Conservation (phyloP, 2,888 invertebrate species). For the Leptogaster cylindrica region DNA sequence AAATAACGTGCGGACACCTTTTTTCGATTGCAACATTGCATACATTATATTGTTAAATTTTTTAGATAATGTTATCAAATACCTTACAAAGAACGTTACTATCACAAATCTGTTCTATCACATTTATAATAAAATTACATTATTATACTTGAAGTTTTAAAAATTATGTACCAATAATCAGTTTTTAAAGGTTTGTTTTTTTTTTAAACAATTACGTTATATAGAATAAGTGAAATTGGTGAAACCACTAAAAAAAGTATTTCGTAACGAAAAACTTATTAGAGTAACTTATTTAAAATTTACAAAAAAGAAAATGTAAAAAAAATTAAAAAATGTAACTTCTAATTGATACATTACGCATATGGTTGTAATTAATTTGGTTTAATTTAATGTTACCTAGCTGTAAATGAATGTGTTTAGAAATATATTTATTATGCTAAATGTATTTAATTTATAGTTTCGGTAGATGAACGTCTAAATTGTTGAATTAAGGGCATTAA, state of each 20-base stretch:
- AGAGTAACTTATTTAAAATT: constrained; percentile 30
- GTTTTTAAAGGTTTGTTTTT: too few relatives aligned
- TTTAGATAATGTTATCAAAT: too few relatives aligned
- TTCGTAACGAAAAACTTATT: constrained; percentile 42
- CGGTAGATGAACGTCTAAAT: neutral
- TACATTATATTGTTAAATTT: too few relatives aligned
- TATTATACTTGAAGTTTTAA: neutral
- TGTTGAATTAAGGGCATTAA: constrained; percentile 11
- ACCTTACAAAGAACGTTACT: neutral
- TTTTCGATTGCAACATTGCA: too few relatives aligned
- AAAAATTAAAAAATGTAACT: constrained; percentile 6
- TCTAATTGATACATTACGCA: constrained; percentile 30
- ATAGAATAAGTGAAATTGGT: constrained; percentile 34
- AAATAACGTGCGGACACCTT: too few relatives aligned
- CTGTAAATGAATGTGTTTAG: constrained; percentile 12
- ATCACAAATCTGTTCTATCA: neutral
- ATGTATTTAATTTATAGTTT: neutral
- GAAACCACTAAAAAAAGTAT: constrained; percentile 40
- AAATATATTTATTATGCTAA: neutral
- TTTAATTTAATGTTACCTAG: constrained; percentile 36
- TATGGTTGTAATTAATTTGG: constrained; percentile 32
- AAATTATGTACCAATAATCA: neutral
- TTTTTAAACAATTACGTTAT: too few relatives aligned
- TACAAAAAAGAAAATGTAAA: constrained; percentile 16
- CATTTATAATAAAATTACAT: neutral